These are phyloP conservation scores for Pelodytes ibericus DNA, from an alignment of 2,797 vertebrate genomes.

Conservation along the genomic window DNA sequence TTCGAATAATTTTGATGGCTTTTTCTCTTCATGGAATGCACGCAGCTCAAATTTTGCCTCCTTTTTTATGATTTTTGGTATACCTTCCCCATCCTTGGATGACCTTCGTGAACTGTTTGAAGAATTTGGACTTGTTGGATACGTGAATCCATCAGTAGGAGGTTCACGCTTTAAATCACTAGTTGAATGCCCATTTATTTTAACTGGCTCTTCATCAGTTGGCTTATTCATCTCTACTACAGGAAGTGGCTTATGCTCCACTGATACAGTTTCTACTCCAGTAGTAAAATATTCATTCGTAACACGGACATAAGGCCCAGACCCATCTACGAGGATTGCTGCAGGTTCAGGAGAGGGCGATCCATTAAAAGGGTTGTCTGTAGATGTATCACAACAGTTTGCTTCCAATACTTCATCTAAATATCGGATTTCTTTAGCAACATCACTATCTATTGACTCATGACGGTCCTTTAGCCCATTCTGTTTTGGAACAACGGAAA, in stretches of 20 bases:
- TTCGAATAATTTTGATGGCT: constrained; percentile 90
- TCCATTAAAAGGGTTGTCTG: constrained; percentile 85
- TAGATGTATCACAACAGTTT: constrained; percentile 78
- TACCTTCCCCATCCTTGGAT: constrained; percentile 73
- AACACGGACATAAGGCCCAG: constrained; percentile 68
- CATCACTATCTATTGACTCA: constrained; percentile 84
- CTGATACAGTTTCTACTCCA: constrained; percentile 64
- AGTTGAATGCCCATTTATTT: constrained; percentile 69
- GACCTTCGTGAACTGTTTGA: constrained; percentile 72
- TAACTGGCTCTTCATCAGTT: constrained; percentile 58
- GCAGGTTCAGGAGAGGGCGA: constrained; percentile 70
- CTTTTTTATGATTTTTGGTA: constrained; percentile 76
- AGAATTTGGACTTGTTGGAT: constrained; percentile 71
- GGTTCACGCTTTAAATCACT: constrained; percentile 56
- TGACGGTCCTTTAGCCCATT: constrained; percentile 78
- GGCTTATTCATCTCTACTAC: constrained; percentile 63
- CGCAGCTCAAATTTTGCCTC: constrained; percentile 91
- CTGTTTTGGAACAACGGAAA: constrained; percentile 71
- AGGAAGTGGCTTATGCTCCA: constrained; percentile 64
- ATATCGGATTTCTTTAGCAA: constrained; percentile 91
- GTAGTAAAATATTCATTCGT: constrained; percentile 60
- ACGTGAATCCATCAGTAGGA: constrained; percentile 61
- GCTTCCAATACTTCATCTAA: constrained; percentile 93
- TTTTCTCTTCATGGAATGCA: constrained; percentile 92
- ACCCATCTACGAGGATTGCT: constrained; percentile 65